Percentiles rank a stretch among this genome's conserved stretches.
Evolutionary conservation across 1,140 invertebrate genomes (phyloP).

Genomic region (Scaptomyza pallida): DNA sequence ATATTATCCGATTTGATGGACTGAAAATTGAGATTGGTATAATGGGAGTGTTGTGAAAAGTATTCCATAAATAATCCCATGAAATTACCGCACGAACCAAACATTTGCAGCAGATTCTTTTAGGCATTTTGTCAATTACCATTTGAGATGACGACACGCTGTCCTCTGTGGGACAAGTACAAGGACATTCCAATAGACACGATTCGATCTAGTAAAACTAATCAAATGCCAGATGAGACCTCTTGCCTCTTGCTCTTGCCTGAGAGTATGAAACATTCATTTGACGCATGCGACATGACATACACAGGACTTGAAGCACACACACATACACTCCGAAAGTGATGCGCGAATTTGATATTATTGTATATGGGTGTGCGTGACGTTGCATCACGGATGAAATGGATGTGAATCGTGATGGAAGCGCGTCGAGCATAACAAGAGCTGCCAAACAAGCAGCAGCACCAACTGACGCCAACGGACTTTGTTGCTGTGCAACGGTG

Average conservation of each 20-base stretch:
- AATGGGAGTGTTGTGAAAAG: conserved; percentile 25
- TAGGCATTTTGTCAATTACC: conserved; percentile 66
- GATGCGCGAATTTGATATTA: conserved; percentile 61
- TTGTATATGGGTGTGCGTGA: conserved; percentile 80
- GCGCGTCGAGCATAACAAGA: conserved; percentile 73
- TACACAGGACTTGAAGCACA: neutral
- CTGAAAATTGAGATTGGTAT: neutral
- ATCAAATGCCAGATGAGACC: conserved; percentile 65
- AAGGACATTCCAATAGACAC: conserved; percentile 40
- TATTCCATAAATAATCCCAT: conserved; percentile 57
- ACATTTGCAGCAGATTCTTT: conserved; percentile 27
- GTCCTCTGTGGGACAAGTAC: conserved; percentile 12
- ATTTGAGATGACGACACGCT: conserved; percentile 43
- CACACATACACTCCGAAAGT: conserved; percentile 32
- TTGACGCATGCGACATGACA: conserved; percentile 74
- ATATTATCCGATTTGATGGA: neutral
- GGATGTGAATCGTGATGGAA: conserved; percentile 63
- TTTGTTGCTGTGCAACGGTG: conserved; percentile 16
- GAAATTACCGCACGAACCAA: conserved; percentile 51
- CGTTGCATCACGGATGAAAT: conserved; percentile 59
- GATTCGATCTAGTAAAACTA: conserved; percentile 70
- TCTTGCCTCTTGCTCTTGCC: conserved; percentile 29
- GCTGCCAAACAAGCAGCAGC: neutral
- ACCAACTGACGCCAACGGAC: conserved; percentile 27
- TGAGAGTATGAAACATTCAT: conserved; percentile 75